phyloP scores from a whole-genome alignment of 2,888 invertebrate genomes.

The Escarpia spicata region DNA sequence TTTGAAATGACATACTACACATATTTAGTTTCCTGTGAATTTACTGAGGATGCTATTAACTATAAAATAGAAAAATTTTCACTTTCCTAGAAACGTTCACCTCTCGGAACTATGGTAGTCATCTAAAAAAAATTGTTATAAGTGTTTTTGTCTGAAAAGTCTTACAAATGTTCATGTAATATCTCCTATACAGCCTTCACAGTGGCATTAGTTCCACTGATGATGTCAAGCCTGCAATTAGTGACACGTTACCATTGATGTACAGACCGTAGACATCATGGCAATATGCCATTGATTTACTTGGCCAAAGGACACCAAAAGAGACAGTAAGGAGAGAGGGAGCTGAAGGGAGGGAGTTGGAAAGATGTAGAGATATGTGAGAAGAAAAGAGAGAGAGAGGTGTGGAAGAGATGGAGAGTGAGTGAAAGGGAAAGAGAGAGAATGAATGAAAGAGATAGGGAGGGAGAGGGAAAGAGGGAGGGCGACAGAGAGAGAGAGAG shows the following conservation, averaged over 20 bases:
- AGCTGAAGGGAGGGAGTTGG: too few species aligned
- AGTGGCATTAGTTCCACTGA: neutral
- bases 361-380: too few species aligned
- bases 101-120: neutral
- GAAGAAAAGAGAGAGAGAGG: too few species aligned
- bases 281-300: neutral
- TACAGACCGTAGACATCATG: neutral
- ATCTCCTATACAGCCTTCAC: neutral
- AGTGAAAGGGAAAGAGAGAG: too few species aligned
- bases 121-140: neutral
- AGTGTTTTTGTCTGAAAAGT: neutral
- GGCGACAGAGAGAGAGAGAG: too few species aligned
- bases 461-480: too few species aligned
- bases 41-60: too few species aligned
- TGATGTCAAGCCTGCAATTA: neutral
- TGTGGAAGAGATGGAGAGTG: too few species aligned
- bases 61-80: neutral
- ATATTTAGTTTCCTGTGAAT: neutral
- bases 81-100: neutral
- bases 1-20: neutral
- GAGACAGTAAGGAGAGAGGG: too few species aligned
- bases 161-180: neutral
- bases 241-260: neutral
- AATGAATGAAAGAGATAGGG: too few species aligned
- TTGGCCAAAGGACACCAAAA: neutral